Base-by-base conservation (phyloP, 2,888 invertebrate species). In the Hypomecis punctinalis region DNA sequence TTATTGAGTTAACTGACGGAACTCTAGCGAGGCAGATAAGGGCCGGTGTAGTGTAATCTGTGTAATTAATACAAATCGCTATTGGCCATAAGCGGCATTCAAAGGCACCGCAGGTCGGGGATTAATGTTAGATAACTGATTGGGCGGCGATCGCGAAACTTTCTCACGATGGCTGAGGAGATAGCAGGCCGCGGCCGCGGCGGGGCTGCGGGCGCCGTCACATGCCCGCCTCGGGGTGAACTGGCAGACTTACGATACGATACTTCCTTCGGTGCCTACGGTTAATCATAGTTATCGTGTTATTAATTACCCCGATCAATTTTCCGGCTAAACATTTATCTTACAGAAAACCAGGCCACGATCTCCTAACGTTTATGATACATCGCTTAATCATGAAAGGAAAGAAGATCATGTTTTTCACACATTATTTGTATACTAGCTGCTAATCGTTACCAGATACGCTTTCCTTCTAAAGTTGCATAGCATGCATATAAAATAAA, bases 61-160 rank as follows among this genome's bases (percentile, higher is more conserved):
- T 79, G 82, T 85, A 86, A 89, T 89, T 88, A 88, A 87, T 84
- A 88, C 84, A 87, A 88, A 88, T 89, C 80, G 82, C 82, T 83
- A 78, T 79, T 68, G 80, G 77, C 82, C 79, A 71, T 83, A 85
- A 81, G 75, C 76, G 83, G 81, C 76, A 76, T 84, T 87, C 89
- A 90, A 90, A 90, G 88, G 81, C 78, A 80, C 88, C 89, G 90
- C 86, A 70, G 78, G 77, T 77, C 79, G 74, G 74, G 69, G 81
- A 82, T 82, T 82, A 83, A 82, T 82, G 82, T 81, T 84, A 85
- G 86, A 84, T 86, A 85, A 82, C 78, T 77, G 86, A 87, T 85
- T 83, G 83, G 79, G 79, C 78, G 79, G 76, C 76, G 79, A 84
- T 89, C 85, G 89, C 89, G 79, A 85, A 88, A 86, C 82, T 87